Evolutionary conservation across 1,140 invertebrate genomes (phyloP).

Genomic region (Trichoplusia ni): DNA sequence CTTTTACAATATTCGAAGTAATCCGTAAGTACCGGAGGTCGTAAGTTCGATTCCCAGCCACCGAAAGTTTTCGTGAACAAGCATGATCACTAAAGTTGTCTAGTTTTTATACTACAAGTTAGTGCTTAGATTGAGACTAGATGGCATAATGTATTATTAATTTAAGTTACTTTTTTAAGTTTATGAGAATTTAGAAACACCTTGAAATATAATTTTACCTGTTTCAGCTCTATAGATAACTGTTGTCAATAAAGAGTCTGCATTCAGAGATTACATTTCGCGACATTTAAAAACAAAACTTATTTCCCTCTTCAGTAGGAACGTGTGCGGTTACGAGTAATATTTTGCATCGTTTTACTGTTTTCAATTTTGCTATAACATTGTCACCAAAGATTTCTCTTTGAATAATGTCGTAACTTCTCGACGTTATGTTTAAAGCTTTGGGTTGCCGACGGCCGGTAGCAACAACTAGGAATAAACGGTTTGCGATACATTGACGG

Average conservation of each 20-base stretch:
- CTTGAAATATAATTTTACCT: no score
- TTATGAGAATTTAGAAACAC: no score
- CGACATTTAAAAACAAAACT: background rate
- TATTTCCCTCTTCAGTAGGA: background rate
- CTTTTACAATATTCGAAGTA: no score
- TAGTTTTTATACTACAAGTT: no score
- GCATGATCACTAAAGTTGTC: no score
- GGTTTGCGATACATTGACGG: background rate
- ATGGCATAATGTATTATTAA: no score
- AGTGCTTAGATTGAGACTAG: no score
- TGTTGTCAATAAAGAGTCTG: background rate
- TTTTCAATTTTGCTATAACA: conserved; percentile 18
- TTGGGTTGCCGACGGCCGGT: background rate
- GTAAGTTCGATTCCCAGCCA: no score
- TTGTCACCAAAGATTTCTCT: background rate
- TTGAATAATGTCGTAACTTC: background rate
- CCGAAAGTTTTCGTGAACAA: no score
- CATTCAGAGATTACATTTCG: background rate
- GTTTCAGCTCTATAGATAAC: no score
- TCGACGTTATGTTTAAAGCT: background rate
- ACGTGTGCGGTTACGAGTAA: background rate
- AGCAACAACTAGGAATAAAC: background rate
- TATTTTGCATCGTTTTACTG: conserved; percentile 14
- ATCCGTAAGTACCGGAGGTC: no score
- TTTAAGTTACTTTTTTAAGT: no score